Conservation (phyloP, 2,888 invertebrate genomes). For the Melikaiella ostensackeni region DNA sequence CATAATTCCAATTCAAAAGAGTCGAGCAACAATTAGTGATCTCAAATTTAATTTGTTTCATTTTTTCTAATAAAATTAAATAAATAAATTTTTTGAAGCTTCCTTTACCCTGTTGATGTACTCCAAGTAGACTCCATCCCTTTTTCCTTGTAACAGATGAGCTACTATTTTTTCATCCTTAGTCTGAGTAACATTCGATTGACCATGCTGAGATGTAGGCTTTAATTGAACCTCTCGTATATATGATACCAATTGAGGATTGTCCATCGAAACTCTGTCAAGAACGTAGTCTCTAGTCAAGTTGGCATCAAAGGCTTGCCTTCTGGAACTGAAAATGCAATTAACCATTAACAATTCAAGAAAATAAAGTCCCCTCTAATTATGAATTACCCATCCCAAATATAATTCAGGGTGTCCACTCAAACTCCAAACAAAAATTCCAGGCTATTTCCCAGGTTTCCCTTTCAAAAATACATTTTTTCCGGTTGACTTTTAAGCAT, state of each 20-base stretch:
- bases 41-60: too few species aligned
- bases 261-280: constrained; percentile 85
- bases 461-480: too few species aligned
- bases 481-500: too few species aligned
- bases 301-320: constrained; percentile 87
- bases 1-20: too few species aligned
- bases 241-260: constrained; percentile 86
- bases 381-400: neutral
- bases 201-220: constrained; percentile 69
- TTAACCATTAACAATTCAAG: neutral
- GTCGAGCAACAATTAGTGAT: too few species aligned
- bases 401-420: too few species aligned
- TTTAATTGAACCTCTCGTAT: constrained; percentile 85
- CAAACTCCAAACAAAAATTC: too few species aligned
- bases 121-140: constrained; percentile 71
- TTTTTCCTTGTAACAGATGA: constrained; percentile 77
- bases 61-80: too few species aligned
- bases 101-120: constrained; percentile 70
- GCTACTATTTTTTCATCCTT: constrained; percentile 78
- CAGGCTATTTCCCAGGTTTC: too few species aligned
- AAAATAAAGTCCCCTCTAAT: neutral
- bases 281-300: constrained; percentile 89
- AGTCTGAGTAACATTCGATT: constrained; percentile 74
- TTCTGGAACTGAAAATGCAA: constrained; percentile 59
- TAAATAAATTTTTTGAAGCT: too few species aligned